Conservation (phyloP, 1,140 invertebrate genomes). For the Dufourea novaeangliae region DNA sequence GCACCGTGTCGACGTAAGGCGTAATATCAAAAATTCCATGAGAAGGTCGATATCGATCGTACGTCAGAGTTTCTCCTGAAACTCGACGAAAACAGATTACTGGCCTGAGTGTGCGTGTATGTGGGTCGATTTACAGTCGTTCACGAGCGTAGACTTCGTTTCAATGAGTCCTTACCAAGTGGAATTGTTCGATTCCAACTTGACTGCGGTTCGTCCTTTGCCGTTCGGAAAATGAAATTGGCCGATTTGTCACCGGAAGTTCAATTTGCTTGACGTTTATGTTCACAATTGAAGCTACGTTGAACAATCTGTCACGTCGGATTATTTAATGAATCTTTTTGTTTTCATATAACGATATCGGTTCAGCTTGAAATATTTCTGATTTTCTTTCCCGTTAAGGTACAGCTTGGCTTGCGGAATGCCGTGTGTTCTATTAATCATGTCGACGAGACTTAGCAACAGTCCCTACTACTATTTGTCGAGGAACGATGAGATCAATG, state of each 20-base stretch:
- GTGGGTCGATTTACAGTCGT: neutral
- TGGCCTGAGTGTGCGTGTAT: too few species aligned
- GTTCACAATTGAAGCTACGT: too few species aligned
- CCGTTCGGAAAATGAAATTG: too few species aligned
- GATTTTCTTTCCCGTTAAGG: conserved; percentile 36
- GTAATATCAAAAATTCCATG: neutral
- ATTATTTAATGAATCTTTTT: too few species aligned
- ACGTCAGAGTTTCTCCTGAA: neutral
- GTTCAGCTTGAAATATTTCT: too few species aligned
- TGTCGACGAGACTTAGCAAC: conserved; percentile 85
- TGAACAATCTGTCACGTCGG: too few species aligned
- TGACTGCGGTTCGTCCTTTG: too few species aligned
- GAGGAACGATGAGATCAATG: conserved; percentile 72
- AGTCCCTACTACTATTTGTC: conserved; percentile 80
- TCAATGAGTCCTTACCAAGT: neutral
- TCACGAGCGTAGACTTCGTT: neutral
- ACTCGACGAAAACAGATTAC: neutral
- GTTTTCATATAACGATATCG: too few species aligned
- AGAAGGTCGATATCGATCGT: neutral
- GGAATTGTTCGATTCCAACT: too few species aligned
- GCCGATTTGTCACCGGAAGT: too few species aligned
- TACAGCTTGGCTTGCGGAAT: conserved; percentile 83
- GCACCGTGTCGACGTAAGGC: conserved; percentile 76
- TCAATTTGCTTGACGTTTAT: too few species aligned
- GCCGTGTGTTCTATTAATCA: conserved; percentile 76